Base-by-base conservation (phyloP, 1,140 invertebrate species). In the Drosophila azteca region DNA sequence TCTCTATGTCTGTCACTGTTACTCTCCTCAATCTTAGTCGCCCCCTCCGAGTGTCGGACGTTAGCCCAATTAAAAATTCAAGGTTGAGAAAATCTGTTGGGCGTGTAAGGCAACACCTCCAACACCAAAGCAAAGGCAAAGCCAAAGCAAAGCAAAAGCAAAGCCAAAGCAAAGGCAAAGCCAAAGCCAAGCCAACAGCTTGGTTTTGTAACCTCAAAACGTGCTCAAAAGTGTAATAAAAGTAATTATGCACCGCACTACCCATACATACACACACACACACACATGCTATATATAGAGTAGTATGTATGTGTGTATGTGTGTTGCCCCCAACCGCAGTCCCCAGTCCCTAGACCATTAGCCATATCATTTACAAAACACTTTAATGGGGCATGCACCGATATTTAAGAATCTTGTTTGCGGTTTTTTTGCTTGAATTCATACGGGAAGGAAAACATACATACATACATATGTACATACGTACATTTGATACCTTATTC, bases 61-160 rank as follows among this genome's bases (percentile, higher is more conserved):
- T 76, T 80, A 71, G 77, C 79, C 79, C 79, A 83, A 83, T 83
- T 83, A 83, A 82, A 79, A 83, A 79, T 77, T 83, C 79, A 83
- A 83, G 79, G 79, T 79, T 83, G 79, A 83, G 75, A 83, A 82
- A 83, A 83, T 83, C 79, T 83, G 17, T 13, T 76, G 74, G 70
- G 67, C 59, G 70, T 62, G 70, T 71, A 69, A 78, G 46, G 68
- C 69, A 60, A 71, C 66, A 72, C 68, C 66, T 20, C 17, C 17
- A 20, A 20, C 17, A 20, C 39, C 52, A 43, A n/a, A n/a, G 7
- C 53, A 31, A 31, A 31, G 1, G 8, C 8, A 3, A 3, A 9
- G 31, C 3, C 9, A 35, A 8, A 31, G 52, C 41, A 20, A 52
- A n/a, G 7, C 53, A 31, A 31, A 31, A 3, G 8, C 8, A 3